Percentiles rank a stretch among this genome's conserved stretches.
These are phyloP conservation scores for Aethes cnicana DNA, from an alignment of 2,888 invertebrate genomes.

Conservation along the genomic window DNA sequence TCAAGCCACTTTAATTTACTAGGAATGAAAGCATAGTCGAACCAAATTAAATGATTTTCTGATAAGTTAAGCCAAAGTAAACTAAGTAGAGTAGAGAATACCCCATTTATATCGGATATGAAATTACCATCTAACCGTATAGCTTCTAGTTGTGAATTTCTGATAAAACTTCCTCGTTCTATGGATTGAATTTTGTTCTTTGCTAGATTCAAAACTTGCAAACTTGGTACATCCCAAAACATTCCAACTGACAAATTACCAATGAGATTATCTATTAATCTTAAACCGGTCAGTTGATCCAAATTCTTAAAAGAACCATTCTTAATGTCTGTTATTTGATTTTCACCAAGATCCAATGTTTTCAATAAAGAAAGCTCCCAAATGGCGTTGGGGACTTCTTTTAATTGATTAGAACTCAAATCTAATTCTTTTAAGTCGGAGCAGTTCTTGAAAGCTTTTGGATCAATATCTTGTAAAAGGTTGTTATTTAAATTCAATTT, in stretches of 20 bases:
- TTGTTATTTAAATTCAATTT: conserved; percentile 94
- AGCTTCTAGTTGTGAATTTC: conserved; percentile 91
- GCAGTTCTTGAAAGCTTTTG: conserved; percentile 92
- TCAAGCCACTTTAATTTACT: conserved; percentile 94
- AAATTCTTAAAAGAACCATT: conserved; percentile 93
- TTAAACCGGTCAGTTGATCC: conserved; percentile 91
- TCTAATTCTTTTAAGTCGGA: conserved; percentile 94
- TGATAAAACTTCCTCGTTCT: conserved; percentile 91
- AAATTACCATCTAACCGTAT: conserved; percentile 94
- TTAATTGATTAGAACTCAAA: conserved; percentile 92
- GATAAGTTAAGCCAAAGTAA: conserved; percentile 94
- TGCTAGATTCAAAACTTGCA: conserved; percentile 93
- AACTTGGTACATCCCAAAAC: conserved; percentile 91
- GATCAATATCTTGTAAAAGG: conserved; percentile 88
- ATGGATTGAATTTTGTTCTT: conserved; percentile 93
- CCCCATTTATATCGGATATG: conserved; percentile 93
- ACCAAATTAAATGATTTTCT: conserved; percentile 95
- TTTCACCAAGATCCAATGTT: conserved; percentile 95
- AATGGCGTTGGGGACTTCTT: conserved; percentile 90
- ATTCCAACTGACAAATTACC: conserved; percentile 91
- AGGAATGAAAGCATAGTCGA: conserved; percentile 95
- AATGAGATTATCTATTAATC: conserved; percentile 94
- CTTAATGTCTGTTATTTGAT: conserved; percentile 91
- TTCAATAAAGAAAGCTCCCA: conserved; percentile 91
- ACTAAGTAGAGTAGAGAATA: conserved; percentile 91